phyloP scores from a whole-genome alignment of 2,888 invertebrate genomes.

The Strigamia transsilvanica region DNA sequence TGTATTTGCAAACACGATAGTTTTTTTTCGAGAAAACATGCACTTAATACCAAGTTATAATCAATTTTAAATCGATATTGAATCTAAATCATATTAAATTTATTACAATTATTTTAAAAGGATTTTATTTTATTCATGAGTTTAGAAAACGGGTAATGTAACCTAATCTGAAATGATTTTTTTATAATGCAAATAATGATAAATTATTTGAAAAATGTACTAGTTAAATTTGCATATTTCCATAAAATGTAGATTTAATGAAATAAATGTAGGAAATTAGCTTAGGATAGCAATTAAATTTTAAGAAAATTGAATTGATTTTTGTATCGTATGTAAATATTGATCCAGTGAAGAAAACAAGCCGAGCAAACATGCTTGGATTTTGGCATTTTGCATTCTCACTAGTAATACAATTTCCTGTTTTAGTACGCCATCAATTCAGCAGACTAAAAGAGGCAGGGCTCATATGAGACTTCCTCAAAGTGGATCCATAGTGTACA shows the following conservation, averaged over 20 bases:
- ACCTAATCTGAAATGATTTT: too few species aligned
- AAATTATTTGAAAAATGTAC: too few species aligned
- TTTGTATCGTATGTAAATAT: constrained; percentile 20
- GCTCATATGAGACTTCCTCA: constrained; percentile 42
- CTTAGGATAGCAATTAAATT: neutral
- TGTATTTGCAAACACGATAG: too few species aligned
- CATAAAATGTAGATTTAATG: neutral
- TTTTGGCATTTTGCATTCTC: constrained; percentile 46
- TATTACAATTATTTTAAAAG: too few species aligned
- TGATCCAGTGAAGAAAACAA: constrained; percentile 17
- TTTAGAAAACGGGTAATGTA: too few species aligned
- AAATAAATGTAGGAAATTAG: neutral
- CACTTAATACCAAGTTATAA: too few species aligned
- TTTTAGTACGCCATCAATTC: constrained; percentile 47
- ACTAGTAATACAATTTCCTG: constrained; percentile 49
- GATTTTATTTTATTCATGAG: too few species aligned
- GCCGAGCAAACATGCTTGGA: constrained; percentile 37
- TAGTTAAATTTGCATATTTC: too few species aligned
- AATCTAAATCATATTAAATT: too few species aligned
- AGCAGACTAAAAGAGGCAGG: constrained; percentile 21
- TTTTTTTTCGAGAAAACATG: too few species aligned
- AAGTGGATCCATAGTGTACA: constrained; percentile 48
- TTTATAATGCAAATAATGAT: too few species aligned
- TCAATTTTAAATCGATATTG: too few species aligned
- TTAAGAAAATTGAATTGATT: constrained; percentile 18